phyloP scores from a whole-genome alignment of 2,113 vertebrate genomes.

The Thermophis baileyi region DNA sequence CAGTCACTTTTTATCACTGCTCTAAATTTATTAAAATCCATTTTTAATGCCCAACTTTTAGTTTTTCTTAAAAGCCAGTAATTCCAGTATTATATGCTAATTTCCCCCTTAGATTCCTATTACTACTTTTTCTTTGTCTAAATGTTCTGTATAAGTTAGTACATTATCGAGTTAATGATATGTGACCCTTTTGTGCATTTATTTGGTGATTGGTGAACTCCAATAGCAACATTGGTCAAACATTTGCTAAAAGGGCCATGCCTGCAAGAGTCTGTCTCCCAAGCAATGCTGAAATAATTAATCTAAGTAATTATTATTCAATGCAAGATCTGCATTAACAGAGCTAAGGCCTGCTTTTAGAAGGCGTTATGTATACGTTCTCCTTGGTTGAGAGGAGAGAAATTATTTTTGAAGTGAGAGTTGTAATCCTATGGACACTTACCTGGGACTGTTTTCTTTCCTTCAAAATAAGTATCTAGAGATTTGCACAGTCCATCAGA shows the following conservation, averaged over 20 bases:
- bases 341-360: background rate
- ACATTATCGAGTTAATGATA: background rate
- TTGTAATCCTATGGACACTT: background rate
- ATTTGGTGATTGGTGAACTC: background rate
- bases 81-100: background rate
- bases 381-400: background rate
- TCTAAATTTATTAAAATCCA: background rate
- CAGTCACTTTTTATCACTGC: background rate
- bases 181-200: background rate
- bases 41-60: background rate
- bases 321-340: background rate
- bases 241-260: background rate
- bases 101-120: background rate
- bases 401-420: conserved; percentile 21
- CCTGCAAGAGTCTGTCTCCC: background rate
- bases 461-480: background rate
- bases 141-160: background rate
- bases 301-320: background rate
- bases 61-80: background rate
- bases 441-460: background rate
- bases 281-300: background rate
- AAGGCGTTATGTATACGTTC: background rate
- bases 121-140: background rate
- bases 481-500: conserved; percentile 21
- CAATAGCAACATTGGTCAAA: background rate